Evolutionary conservation across 2,797 vertebrate genomes (phyloP), one percentile per base, ranked within the genome.

Genomic region (Pantherophis alleghaniensis): DNA sequence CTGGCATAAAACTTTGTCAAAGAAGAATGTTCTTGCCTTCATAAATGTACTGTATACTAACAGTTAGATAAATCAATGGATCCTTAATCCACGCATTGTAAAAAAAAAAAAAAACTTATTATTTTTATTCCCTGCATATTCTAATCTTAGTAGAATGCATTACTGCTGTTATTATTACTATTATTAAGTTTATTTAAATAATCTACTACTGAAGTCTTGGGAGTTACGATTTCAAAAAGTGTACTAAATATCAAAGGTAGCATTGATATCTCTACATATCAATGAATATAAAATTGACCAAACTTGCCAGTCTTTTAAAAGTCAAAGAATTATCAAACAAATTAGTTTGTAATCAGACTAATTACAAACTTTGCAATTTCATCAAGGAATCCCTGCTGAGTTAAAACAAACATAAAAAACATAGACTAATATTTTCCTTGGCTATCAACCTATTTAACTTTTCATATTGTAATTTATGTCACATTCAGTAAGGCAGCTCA

Each of bases 401-500:
- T 79, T 37, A 79, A 79, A 79, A 37, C 32, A 37, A 74, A 4
- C 18, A 79, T 79, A 22, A 7, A 42, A 90, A n/a, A 11, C 79
- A 93, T 60, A 93, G 57, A 51, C 32, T 24, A 59, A 3, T 12
- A 61, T 93, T 90, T 94, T 92, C 42, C 0, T 87, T 87, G 42
- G 56, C 26, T 74, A 94, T 89, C 59, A 92, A 57, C 47, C 95
- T 91, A 92, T 92, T 14, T 94, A 18, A 32, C 93, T 94, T 53
- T 87, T 94, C 63, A 22, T 88, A 86, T 51, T 86, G 87, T 88
- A 95, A 95, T n/a, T 91, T 66, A 13, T 87, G 63, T 96, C 59
- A 90, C n/a, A 28, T 94, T 53, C n/a, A n/a, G 94, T 2, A 87
- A 92, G 53, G 66, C 86, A 93, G 16, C 61, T 37, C 60, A 28